Base-by-base conservation (phyloP, 2,113 vertebrate species). In the Sporophila hypoxantha region DNA sequence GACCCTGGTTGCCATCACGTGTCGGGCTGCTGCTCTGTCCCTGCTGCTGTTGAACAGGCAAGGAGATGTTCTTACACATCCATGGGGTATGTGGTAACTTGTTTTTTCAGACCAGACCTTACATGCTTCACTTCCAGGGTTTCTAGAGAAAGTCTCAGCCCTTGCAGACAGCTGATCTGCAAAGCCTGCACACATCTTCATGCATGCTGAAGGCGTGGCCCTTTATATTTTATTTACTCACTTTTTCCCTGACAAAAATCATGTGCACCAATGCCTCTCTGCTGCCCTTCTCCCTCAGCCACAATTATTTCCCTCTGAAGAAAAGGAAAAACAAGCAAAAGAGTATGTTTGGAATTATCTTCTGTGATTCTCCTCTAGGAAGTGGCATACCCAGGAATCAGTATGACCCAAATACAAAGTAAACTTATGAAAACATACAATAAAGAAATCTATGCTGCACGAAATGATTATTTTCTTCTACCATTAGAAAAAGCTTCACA, bases 31-130 rank as follows among this genome's bases (percentile, higher is more conserved):
- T 74, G 25, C 8, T 46, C 37, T 15, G 29, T 53, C 22, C 84
- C 20, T 0, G 0, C 13, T 46, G 5, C 0, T 41, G 56, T 46
- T 13, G 46, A 65, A 25, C 4, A 3, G 68, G 56, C 41, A 57
- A 74, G 25, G 26, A n/a, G 46, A 59, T 4, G 76, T 47, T 29
- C 65, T 49, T 10, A 36, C 44, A 17, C 4, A 4, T 55, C 44
- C 32, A 5, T 1, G 65, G 15, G 69, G 18, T 34, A 21, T 4
- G 30, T 14, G 50, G 61, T 26, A 49, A 26, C 47, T 25, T 49
- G 47, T 9, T 49, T 49, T 49, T 26, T 49, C 47, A 49, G 47
- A 49, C 14, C 62, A 79, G 41, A 56, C 44, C 32, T 22, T 5
- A 29, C 3, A 2, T 1, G 21, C 34, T 34, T 82, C 53, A 7